phyloP scores from a whole-genome alignment of 2,113 vertebrate species.

The Pimephales promelas region DNA sequence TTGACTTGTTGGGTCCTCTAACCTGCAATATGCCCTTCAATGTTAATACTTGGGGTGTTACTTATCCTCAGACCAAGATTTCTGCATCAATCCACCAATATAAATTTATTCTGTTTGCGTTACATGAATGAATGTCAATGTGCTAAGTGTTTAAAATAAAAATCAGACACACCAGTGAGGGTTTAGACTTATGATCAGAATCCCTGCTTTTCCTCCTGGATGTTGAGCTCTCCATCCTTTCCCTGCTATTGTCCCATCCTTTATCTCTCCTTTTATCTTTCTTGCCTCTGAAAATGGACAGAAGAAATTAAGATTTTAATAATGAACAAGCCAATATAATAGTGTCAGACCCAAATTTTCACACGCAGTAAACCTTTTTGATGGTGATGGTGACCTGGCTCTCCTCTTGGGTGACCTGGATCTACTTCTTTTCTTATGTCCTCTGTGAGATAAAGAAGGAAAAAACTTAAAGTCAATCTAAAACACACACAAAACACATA shows the following conservation, averaged over 20 bases:
- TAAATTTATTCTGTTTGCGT: background rate
- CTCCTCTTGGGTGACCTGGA: conserved; percentile 85
- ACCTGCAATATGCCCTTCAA: too few species aligned
- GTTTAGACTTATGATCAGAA: conserved; percentile 72
- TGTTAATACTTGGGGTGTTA: background rate
- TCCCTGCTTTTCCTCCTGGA: conserved; percentile 75
- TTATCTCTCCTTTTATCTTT: conserved; percentile 47
- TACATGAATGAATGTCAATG: background rate
- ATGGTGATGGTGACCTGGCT: conserved; percentile 81
- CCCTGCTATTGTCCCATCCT: conserved; percentile 1
- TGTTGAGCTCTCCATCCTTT: conserved; percentile 19
- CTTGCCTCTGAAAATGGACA: conserved; percentile 44
- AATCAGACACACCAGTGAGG: conserved; percentile 63
- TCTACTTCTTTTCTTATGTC: conserved; percentile 83
- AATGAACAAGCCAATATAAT: background rate
- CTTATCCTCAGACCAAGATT: background rate
- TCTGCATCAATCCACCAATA: background rate
- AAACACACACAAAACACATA: too few species aligned
- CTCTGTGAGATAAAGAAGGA: conserved; percentile 67
- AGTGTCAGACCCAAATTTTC: background rate
- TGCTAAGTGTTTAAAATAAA: background rate
- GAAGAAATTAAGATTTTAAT: background rate
- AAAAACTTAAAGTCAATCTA: too few species aligned
- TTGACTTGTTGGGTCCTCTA: too few species aligned
- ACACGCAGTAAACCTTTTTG: conserved; percentile 76